These are phyloP conservation scores for Nyctibius grandis DNA, from an alignment of 2,797 vertebrate species.

Conservation along the genomic window DNA sequence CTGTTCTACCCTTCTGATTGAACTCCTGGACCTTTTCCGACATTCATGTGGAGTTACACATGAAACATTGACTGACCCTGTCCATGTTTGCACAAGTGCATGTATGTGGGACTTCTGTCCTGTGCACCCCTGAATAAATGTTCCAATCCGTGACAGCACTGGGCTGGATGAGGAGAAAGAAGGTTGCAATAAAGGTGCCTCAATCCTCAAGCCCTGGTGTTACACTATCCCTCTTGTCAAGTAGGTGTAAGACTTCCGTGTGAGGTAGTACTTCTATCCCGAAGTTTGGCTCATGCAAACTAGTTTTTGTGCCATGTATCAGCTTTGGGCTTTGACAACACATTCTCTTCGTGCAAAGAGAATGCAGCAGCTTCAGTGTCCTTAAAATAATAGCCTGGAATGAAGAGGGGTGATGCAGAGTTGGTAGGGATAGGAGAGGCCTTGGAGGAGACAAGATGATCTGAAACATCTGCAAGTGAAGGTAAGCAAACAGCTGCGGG, in stretches of 20 bases:
- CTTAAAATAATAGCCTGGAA: not conserved
- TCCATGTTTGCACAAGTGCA: not conserved
- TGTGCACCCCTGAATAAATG: not conserved
- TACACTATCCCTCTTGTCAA: not conserved
- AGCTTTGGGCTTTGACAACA: not conserved
- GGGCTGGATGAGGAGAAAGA: not conserved
- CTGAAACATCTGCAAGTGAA: not conserved
- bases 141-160: not conserved
- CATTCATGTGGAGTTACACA: not conserved
- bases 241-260: not conserved
- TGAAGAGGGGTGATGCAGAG: not conserved
- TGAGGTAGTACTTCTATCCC: not conserved
- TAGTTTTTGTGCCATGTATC: not conserved
- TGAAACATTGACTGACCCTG: not conserved
- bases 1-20: not conserved
- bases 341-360: not conserved
- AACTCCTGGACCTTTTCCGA: not conserved
- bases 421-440: not conserved
- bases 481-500: not conserved
- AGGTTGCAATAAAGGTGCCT: not conserved
- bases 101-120: not conserved
- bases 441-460: not conserved
- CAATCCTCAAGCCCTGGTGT: not conserved
- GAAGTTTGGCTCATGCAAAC: not conserved
- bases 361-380: not conserved